These are phyloP conservation scores for Apamea crenata DNA, from an alignment of 2,888 invertebrate species.

Conservation along the genomic window DNA sequence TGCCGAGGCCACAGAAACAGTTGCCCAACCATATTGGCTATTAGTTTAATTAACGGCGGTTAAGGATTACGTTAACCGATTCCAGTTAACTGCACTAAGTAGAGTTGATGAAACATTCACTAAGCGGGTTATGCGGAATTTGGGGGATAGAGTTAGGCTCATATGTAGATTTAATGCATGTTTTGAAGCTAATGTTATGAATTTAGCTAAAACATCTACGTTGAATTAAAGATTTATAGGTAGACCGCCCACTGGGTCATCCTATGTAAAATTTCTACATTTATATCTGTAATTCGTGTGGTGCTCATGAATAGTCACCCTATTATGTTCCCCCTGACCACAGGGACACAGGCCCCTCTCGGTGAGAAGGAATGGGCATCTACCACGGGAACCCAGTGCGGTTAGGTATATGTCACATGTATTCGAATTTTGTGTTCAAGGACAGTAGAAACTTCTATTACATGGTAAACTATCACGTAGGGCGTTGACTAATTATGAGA, in stretches of 20 bases:
- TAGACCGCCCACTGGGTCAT: neutral
- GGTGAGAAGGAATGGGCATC: neutral
- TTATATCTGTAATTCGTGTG: neutral
- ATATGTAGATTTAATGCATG: neutral
- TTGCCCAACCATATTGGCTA: constrained; percentile 52
- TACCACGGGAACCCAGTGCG: neutral
- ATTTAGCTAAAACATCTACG: neutral
- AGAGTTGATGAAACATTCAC: constrained; percentile 38
- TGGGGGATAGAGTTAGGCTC: constrained; percentile 14
- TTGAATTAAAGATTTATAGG: neutral
- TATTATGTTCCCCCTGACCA: neutral
- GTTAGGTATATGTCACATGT: neutral
- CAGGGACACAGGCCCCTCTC: neutral
- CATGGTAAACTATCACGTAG: neutral
- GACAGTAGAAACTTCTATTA: neutral
- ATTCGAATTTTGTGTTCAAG: neutral
- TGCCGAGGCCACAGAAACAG: constrained; percentile 13
- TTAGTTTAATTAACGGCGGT: constrained; percentile 47
- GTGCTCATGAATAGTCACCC: neutral
- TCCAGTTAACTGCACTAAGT: constrained; percentile 41
- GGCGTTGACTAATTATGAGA: neutral
- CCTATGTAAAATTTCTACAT: neutral
- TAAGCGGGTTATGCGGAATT: constrained; percentile 29
- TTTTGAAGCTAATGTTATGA: neutral
- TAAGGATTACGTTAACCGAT: constrained; percentile 38